Conservation (phyloP, 2,113 vertebrate genomes). For the Machaerirhynchus nigripectus region DNA sequence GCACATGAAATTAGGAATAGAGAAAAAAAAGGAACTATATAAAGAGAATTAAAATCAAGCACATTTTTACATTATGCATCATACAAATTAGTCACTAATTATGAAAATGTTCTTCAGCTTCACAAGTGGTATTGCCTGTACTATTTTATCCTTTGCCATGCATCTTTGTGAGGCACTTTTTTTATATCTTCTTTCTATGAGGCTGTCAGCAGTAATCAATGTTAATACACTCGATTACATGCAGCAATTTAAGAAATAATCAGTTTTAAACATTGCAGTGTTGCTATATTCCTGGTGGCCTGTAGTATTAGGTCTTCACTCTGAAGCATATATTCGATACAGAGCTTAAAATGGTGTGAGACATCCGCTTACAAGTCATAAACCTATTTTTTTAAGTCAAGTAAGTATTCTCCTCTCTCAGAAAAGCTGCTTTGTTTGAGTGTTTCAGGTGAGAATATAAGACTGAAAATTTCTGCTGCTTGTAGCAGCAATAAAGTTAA, state of each 20-base stretch:
- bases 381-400: background rate
- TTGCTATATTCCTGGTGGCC: background rate
- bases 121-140: background rate
- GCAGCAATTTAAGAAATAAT: background rate
- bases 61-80: background rate
- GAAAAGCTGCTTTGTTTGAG: background rate
- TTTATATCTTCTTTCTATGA: background rate
- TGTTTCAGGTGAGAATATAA: slow-evolving; percentile 35
- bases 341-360: background rate
- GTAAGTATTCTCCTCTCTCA: background rate
- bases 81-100: slow-evolving; percentile 21
- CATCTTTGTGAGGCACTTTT: background rate
- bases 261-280: background rate
- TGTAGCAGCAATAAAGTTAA: slow-evolving; percentile 40
- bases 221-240: background rate
- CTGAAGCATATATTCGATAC: background rate
- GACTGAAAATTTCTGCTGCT: background rate
- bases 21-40: background rate
- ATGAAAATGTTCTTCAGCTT: slow-evolving; percentile 1
- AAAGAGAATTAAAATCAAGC: background rate
- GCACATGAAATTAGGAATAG: background rate
- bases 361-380: background rate
- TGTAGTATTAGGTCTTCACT: background rate
- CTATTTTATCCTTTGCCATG: background rate
- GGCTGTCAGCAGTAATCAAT: background rate